Evolutionary conservation across 2,113 vertebrate genomes (phyloP).

Genomic region (Azemiops feae): DNA sequence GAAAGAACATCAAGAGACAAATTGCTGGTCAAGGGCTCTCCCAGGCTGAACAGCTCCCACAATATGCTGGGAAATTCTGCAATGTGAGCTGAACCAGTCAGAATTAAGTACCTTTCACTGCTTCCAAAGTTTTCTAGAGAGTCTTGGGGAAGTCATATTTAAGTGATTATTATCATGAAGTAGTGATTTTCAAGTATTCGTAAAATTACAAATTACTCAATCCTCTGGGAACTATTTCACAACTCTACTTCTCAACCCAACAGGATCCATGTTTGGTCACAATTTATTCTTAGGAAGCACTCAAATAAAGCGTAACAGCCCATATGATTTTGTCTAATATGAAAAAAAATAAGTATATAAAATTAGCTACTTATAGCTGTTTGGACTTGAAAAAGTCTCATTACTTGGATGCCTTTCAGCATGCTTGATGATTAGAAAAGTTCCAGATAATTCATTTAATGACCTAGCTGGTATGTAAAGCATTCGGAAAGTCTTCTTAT

Average conservation of each 20-base stretch:
- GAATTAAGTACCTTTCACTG: neutral
- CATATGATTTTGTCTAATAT: neutral
- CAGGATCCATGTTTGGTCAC: neutral
- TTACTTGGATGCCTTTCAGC: neutral
- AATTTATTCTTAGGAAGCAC: neutral
- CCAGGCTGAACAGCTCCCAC: neutral
- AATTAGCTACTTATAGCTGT: constrained; percentile 23
- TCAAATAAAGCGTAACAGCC: neutral
- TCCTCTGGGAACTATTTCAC: neutral
- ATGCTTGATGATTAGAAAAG: neutral
- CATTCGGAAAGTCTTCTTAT: constrained; percentile 3
- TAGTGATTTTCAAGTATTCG: neutral
- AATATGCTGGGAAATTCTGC: neutral
- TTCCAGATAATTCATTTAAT: neutral
- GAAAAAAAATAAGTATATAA: neutral
- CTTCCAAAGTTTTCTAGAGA: neutral
- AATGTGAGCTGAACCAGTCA: neutral
- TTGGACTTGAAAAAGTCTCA: neutral
- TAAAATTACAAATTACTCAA: neutral
- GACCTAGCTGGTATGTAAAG: constrained; percentile 38
- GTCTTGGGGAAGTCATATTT: neutral
- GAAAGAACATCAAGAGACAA: neutral
- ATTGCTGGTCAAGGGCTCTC: neutral
- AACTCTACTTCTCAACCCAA: neutral
- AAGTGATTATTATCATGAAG: neutral